phyloP scores from a whole-genome alignment of 2,113 vertebrate genomes.

The Plecturocebus donacophilus region DNA sequence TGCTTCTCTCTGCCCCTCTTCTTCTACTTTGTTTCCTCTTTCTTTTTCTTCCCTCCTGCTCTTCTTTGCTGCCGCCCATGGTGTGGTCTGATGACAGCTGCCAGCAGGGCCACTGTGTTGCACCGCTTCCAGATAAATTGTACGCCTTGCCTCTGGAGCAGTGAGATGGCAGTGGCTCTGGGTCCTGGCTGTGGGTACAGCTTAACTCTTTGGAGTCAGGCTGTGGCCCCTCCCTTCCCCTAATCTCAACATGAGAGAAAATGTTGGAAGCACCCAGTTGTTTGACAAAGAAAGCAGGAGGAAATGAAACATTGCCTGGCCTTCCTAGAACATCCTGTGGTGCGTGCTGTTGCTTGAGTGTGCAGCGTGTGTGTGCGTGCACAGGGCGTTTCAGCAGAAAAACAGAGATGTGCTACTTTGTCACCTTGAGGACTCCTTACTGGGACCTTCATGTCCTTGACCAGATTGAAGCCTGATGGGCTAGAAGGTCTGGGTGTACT shows the following conservation, averaged over 20 bases:
- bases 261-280: not conserved
- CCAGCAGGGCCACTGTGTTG: not conserved
- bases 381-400: rapidly evolving
- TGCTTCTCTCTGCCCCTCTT: not conserved
- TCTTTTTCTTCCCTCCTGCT: no score
- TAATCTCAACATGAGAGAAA: not conserved
- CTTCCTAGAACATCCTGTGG: not conserved
- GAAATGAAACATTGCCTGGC: rapidly evolving
- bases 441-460: not conserved
- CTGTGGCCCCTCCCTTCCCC: not conserved
- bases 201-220: not conserved
- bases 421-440: not conserved
- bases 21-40: not conserved
- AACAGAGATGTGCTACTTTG: not conserved
- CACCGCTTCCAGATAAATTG: not conserved
- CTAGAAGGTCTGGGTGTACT: not conserved
- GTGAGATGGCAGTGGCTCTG: not conserved
- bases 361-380: rapidly evolving
- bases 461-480: not conserved
- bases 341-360: rapidly evolving
- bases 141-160: not conserved
- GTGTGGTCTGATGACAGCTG: not conserved
- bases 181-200: not conserved
- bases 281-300: not conserved
- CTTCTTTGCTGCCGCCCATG: not conserved